Conservation (phyloP, 2,888 invertebrate genomes). For the Amphipoea lucens region DNA sequence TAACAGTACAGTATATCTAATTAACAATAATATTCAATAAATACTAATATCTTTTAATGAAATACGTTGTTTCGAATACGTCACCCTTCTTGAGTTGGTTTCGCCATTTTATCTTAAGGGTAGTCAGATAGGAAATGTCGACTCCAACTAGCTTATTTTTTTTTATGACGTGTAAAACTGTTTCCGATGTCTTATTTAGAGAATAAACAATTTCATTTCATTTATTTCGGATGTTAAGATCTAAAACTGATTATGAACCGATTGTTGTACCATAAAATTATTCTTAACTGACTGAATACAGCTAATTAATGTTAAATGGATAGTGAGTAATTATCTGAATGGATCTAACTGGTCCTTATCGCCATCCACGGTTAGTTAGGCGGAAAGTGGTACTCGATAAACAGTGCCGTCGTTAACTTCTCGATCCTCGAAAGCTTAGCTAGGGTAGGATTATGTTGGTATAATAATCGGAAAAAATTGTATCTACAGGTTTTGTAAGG, state of each 20-base stretch:
- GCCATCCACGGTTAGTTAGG: conserved; percentile 27
- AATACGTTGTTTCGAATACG: neutral
- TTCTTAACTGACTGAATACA: conserved; percentile 6
- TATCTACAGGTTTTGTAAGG: too few species aligned
- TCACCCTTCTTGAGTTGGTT: neutral
- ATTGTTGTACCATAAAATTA: neutral
- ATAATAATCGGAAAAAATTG: neutral
- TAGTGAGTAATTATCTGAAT: conserved; percentile 35
- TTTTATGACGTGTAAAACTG: too few species aligned
- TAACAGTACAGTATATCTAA: too few species aligned
- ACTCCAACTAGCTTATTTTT: too few species aligned
- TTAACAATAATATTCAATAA: neutral
- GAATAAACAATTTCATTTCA: neutral
- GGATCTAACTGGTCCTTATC: conserved; percentile 36
- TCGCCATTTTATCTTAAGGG: too few species aligned
- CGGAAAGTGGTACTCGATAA: conserved; percentile 43
- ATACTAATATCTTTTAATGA: too few species aligned
- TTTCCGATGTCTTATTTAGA: too few species aligned
- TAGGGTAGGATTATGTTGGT: neutral
- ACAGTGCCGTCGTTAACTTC: conserved; percentile 31
- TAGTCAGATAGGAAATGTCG: too few species aligned
- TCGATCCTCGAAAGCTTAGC: neutral
- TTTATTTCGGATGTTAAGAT: neutral
- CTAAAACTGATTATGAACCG: neutral
- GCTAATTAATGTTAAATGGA: conserved; percentile 39